These are phyloP conservation scores for Auanema sp. DNA, from an alignment of 2,888 invertebrate genomes.

Conservation along the genomic window DNA sequence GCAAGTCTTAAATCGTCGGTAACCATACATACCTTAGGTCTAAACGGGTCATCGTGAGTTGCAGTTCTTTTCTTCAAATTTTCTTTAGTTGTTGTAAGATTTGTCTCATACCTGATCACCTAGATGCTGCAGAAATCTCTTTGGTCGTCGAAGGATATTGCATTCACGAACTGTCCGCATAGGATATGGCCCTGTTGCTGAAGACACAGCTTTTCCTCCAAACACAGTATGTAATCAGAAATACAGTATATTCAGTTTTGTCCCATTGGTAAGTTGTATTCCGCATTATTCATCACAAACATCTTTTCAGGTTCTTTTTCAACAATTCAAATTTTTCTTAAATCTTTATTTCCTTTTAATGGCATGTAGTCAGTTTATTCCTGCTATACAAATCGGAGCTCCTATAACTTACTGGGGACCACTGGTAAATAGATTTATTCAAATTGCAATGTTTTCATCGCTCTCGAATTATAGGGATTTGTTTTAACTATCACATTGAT, in stretches of 20 bases:
- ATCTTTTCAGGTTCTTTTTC: conserved; percentile 79
- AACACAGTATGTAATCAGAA: conserved; percentile 98
- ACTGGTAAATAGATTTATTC: conserved; percentile 68
- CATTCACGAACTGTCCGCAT: conserved; percentile 63
- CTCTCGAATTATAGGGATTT: conserved; percentile 75
- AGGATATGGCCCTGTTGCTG: conserved; percentile 54
- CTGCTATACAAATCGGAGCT: conserved; percentile 91
- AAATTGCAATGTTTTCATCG: not conserved
- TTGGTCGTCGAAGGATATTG: conserved; percentile 52
- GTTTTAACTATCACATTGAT: conserved; percentile 92
- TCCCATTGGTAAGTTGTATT: conserved; percentile 69
- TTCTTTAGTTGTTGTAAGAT: not conserved
- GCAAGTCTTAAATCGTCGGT: conserved; percentile 37
- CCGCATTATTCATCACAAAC: not conserved
- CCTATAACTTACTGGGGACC: conserved; percentile 99
- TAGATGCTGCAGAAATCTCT: conserved; percentile 60
- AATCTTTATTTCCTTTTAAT: conserved; percentile 96
- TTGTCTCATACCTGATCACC: conserved; percentile 11
- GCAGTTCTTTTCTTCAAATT: not conserved
- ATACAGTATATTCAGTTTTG: conserved; percentile 77
- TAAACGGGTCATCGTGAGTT: conserved; percentile 35
- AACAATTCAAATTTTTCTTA: conserved; percentile 98
- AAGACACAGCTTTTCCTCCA: conserved; percentile 65
- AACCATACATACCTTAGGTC: conserved; percentile 25
- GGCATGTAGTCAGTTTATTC: conserved; percentile 97